phyloP scores from a whole-genome alignment of 2,113 vertebrate genomes.

The Cryptomyrus ogoouensis region DNA sequence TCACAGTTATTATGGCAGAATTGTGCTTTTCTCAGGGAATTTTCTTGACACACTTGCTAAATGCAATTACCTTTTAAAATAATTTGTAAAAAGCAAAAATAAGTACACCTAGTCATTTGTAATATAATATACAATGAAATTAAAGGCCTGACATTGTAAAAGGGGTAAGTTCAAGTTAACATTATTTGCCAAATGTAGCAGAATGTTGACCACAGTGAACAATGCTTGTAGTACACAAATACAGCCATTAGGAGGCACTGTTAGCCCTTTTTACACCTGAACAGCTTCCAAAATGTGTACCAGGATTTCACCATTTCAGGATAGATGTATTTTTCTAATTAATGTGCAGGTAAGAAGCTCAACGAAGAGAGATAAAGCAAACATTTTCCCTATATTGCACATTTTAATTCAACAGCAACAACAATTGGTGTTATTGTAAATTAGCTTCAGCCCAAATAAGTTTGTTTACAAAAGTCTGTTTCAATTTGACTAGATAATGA shows the following conservation, averaged over 20 bases:
- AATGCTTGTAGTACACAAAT: background rate
- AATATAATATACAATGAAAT: background rate
- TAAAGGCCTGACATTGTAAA: background rate
- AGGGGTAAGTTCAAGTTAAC: background rate
- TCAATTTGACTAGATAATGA: background rate
- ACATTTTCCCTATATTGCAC: background rate
- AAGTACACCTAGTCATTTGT: background rate
- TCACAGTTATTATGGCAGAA: background rate
- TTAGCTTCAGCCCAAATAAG: background rate
- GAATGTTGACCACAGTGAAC: background rate
- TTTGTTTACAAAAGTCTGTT: background rate
- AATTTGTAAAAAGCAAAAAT: background rate
- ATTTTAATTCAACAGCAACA: background rate
- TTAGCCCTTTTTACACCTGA: background rate
- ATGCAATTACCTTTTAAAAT: background rate
- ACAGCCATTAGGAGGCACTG: background rate
- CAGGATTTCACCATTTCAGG: background rate
- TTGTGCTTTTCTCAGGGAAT: background rate
- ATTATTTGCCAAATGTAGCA: background rate
- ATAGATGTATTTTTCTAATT: background rate
- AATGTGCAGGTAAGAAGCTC: background rate
- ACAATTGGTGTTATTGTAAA: background rate
- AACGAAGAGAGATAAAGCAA: background rate
- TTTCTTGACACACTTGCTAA: background rate
- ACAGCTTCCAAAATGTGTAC: background rate